phyloP scores from a whole-genome alignment of 1,140 invertebrate species.

The Scaptomyza montana region DNA sequence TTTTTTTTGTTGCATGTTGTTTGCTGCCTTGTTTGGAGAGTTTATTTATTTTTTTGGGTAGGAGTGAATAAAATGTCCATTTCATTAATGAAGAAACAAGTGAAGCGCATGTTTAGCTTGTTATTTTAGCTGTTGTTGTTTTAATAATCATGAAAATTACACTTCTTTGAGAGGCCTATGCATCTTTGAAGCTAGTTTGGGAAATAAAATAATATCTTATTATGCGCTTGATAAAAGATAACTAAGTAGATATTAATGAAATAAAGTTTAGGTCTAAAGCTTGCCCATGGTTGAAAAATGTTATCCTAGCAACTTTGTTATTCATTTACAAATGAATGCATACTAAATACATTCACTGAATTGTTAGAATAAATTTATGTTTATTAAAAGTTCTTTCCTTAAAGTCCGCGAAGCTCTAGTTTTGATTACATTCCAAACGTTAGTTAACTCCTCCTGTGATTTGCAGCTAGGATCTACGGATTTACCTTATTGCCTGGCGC shows the following conservation, averaged over 20 bases:
- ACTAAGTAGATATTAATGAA: too few species aligned
- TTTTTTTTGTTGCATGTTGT: slow-evolving; percentile 8
- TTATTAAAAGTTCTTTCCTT: background rate
- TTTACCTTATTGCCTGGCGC: slow-evolving; percentile 2
- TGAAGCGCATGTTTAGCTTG: slow-evolving; percentile 26
- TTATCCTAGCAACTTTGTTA: too few species aligned
- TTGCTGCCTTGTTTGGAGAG: slow-evolving; percentile 1
- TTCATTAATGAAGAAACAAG: slow-evolving; percentile 64
- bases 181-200: too few species aligned
- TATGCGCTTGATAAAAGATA: too few species aligned
- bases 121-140: background rate
- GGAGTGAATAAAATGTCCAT: slow-evolving; percentile 17
- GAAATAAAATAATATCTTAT: background rate
- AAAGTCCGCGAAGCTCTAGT: background rate
- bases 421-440: slow-evolving; percentile 7
- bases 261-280: too few species aligned
- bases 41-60: background rate
- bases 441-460: slow-evolving; percentile 6
- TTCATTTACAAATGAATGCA: too few species aligned
- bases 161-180: background rate
- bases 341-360: too few species aligned
- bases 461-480: slow-evolving; percentile 23
- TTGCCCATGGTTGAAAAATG: too few species aligned
- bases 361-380: background rate
- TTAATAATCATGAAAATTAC: background rate